These are phyloP conservation scores for Elaphurus davidianus DNA, from an alignment of 2,113 vertebrate genomes.

Conservation along the genomic window DNA sequence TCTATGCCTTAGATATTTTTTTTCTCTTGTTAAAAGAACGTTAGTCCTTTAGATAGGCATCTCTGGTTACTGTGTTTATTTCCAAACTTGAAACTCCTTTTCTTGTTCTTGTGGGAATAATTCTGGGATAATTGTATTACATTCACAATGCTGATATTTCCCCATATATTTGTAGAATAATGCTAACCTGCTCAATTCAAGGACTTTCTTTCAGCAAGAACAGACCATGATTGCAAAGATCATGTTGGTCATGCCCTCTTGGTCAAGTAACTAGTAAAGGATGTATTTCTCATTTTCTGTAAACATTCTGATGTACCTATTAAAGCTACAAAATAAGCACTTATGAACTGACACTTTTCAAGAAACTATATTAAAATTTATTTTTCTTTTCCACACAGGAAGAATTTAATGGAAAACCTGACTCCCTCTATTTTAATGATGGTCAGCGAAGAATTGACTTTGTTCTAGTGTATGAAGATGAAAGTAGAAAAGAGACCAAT, in stretches of 20 bases:
- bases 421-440: slow-evolving; percentile 93
- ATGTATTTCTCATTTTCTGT: not conserved
- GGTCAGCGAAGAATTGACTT: slow-evolving; percentile 92
- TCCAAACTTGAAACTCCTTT: not conserved
- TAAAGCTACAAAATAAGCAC: not conserved
- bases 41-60: not conserved
- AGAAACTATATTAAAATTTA: not conserved
- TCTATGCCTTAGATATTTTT: not conserved
- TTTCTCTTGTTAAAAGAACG: not conserved
- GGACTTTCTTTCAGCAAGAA: not conserved
- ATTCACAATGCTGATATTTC: not conserved
- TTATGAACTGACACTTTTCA: accelerated
- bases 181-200: not conserved
- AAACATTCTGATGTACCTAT: not conserved
- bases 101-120: not conserved
- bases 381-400: slow-evolving; percentile 79
- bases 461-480: slow-evolving; percentile 94
- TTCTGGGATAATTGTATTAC: not conserved
- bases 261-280: not conserved
- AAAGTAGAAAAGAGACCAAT: slow-evolving; percentile 86
- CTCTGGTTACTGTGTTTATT: not conserved
- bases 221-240: not conserved
- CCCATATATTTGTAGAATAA: not conserved
- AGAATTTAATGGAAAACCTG: slow-evolving; percentile 88
- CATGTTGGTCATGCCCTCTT: not conserved